phyloP scores from a whole-genome alignment of 2,113 vertebrate genomes.

The Sakesphorus luctuosus region DNA sequence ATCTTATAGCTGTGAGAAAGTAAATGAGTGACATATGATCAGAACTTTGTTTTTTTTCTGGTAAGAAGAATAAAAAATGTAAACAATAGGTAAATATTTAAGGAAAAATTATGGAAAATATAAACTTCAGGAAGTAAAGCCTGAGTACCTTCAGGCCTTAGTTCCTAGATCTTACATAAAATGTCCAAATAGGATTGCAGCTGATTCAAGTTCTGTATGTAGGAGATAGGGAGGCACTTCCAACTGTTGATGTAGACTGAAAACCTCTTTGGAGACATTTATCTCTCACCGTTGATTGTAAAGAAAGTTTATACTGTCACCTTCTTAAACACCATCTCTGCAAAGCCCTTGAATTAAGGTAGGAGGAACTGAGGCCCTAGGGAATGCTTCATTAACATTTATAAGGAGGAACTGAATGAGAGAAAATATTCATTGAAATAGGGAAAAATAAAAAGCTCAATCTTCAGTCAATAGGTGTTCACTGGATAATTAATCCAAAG shows the following conservation, averaged over 20 bases:
- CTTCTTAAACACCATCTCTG: neutral
- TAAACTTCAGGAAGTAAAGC: neutral
- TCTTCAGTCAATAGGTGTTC: neutral
- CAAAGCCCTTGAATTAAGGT: neutral
- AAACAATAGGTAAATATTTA: neutral
- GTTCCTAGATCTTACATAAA: neutral
- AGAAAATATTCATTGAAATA: neutral
- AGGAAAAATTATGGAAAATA: neutral
- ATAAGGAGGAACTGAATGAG: neutral
- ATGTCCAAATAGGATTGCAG: neutral
- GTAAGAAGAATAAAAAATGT: neutral
- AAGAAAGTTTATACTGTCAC: neutral
- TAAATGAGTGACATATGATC: neutral
- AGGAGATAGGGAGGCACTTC: neutral
- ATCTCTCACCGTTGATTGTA: neutral
- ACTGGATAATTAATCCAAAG: conserved; percentile 27
- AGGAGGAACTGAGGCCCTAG: neutral
- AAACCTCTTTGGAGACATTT: neutral
- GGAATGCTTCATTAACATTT: neutral
- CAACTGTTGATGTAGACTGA: neutral
- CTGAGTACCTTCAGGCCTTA: neutral
- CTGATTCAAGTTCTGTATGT: neutral
- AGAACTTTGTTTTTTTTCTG: neutral
- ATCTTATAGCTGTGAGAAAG: neutral
- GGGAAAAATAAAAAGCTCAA: neutral